A percentile compares a stretch with the other conserved stretches of the same genome.
These are phyloP conservation scores for Dyspetes luteomarginatus DNA, from an alignment of 2,888 invertebrate species.

Conservation along the genomic window DNA sequence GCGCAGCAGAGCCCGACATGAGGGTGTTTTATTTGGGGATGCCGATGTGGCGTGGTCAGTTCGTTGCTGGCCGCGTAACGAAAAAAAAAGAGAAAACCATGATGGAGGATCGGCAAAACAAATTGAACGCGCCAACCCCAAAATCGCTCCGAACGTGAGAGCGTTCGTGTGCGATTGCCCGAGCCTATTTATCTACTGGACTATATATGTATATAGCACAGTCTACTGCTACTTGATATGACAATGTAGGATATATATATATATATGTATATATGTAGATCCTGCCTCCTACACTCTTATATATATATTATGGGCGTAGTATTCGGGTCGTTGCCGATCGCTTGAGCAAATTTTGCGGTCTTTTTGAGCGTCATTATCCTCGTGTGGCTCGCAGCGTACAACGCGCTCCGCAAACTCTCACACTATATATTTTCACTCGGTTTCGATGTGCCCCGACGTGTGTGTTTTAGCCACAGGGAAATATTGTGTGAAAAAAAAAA, in stretches of 20 bases:
- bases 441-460: not conserved
- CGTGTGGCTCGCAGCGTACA: constrained; percentile 29
- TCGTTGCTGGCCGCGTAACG: constrained; percentile 35
- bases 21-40: not conserved
- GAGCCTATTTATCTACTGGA: constrained; percentile 5
- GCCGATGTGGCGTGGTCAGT: constrained; percentile 8
- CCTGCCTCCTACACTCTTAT: too few relatives aligned
- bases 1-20: constrained; percentile 23
- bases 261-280: too few relatives aligned
- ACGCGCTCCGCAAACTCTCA: not conserved
- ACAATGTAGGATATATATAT: not conserved
- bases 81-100: constrained; percentile 52
- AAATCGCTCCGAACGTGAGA: constrained; percentile 39
- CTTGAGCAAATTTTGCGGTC: constrained; percentile 74
- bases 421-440: not conserved
- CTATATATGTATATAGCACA: not conserved
- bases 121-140: constrained; percentile 62
- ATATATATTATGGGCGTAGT: not conserved
- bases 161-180: constrained; percentile 19
- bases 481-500: not conserved
- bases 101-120: constrained; percentile 64
- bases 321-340: constrained; percentile 58
- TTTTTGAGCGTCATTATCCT: constrained; percentile 67
- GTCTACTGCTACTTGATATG: not conserved
- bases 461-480: not conserved